These are phyloP conservation scores for Tamandua tetradactyla DNA, from an alignment of 2,797 vertebrate species.

Conservation along the genomic window DNA sequence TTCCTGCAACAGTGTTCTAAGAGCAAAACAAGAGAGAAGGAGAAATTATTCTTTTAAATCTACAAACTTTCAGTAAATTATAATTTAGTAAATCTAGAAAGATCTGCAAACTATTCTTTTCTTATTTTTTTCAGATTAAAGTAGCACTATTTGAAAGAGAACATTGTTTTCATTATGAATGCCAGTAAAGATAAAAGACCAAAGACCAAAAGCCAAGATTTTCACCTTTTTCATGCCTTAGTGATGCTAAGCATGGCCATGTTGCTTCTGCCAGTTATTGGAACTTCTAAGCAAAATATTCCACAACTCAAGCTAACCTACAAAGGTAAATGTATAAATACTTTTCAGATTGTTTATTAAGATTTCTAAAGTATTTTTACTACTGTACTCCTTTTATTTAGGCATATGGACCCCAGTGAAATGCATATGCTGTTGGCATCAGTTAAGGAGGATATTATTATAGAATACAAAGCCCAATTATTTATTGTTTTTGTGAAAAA, in stretches of 20 bases:
- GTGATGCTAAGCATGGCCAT: conserved; percentile 86
- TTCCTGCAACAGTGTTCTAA: background rate
- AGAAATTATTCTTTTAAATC: background rate
- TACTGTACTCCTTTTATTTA: conserved; percentile 2
- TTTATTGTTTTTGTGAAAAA: conserved; percentile 31
- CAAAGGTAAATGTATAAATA: conserved; percentile 89
- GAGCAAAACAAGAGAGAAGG: background rate
- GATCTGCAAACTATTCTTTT: conserved; percentile 12
- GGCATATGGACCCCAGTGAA: background rate
- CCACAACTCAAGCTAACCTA: conserved; percentile 94
- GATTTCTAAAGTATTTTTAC: background rate
- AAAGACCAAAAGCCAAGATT: conserved; percentile 81
- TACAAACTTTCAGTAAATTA: background rate
- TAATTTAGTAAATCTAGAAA: background rate
- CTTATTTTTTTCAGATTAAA: conserved; percentile 80
- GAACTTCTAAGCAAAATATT: conserved; percentile 91
- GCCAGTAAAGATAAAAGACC: conserved; percentile 76
- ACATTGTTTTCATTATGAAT: conserved; percentile 69
- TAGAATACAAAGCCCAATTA: background rate
- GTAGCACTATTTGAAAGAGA: conserved; percentile 59
- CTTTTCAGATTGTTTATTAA: background rate
- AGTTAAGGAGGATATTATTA: conserved; percentile 1
- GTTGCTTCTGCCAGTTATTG: conserved; percentile 87
- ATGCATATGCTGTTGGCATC: background rate
- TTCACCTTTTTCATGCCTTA: conserved; percentile 79